Conservation (phyloP, 2,888 invertebrate species). For the Eumerus sabulonum region DNA sequence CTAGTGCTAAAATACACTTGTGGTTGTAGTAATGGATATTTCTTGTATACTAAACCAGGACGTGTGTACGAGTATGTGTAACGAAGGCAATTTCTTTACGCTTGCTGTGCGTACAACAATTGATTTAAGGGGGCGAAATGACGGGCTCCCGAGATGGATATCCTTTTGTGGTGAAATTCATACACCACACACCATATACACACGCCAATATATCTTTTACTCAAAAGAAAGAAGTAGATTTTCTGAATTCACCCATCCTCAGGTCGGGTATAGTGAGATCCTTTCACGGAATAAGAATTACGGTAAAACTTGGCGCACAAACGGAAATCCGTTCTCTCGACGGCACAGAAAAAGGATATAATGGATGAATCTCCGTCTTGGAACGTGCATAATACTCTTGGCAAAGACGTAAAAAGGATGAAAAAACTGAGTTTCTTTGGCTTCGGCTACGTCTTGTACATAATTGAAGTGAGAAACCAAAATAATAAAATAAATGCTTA, state of each 20-base stretch:
- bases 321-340: conserved; percentile 51
- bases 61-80: conserved; percentile 27
- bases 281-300: conserved; percentile 46
- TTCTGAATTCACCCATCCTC: conserved; percentile 31
- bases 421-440: background rate
- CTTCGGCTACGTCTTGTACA: conserved; percentile 15
- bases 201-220: background rate
- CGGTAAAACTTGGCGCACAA: conserved; percentile 45
- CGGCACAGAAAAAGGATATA: conserved; percentile 44
- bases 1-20: background rate
- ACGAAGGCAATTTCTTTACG: conserved; percentile 37
- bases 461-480: conserved; percentile 35
- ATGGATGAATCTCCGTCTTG: conserved; percentile 34
- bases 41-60: conserved; percentile 3
- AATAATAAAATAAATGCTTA: conserved; percentile 27
- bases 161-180: conserved; percentile 33
- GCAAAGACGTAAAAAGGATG: background rate
- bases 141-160: conserved; percentile 13
- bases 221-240: background rate
- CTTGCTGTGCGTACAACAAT: conserved; percentile 15
- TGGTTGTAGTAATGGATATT: conserved; percentile 18
- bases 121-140: conserved; percentile 24
- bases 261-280: conserved; percentile 16
- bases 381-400: conserved; percentile 37
- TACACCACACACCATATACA: conserved; percentile 1